Base-by-base conservation (phyloP, 2,113 vertebrate species). In the Pelobates fuscus region DNA sequence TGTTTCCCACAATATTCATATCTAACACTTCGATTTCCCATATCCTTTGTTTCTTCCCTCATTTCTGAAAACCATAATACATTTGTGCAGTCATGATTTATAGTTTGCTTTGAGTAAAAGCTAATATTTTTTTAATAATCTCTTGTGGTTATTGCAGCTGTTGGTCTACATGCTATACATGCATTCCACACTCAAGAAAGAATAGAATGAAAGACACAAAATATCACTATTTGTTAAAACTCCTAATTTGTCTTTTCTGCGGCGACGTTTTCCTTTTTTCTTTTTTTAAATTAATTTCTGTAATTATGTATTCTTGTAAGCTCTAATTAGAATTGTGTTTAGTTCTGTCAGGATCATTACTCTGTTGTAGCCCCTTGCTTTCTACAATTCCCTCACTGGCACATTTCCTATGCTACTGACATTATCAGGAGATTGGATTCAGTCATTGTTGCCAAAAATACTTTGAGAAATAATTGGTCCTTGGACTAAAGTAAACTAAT, bases 261-360 rank as follows among this genome's bases (percentile, higher is more conserved):
- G 21, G 11, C 2, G 12, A 17, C 7, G 44, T 14, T 49, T 62
- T 49, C 41, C 59, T 27, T 71, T 32, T 65, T 73, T 64, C 54
- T 52, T 65, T 2, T n/a, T 54, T 26, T 25, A 73, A 74, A 66
- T 66, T 74, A 65, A 32, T 73, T 77, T 58, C 49, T 12, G 54
- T 64, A 68, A 49, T 73, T 77, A 60, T 57, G 15, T 14, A 65
- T 66, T 74, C 71, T 74, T 74, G 71, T 74, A 66, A 66, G 41
- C 71, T 44, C 49, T 74, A 74, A 74, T 74, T 74, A 61, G 71
- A 74, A 66, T 44, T 65, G 52, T 66, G 62, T 65, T 73, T 55
- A 61, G 37, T 27, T 26, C 23, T 74, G 71, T 74, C 49, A 55
- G 71, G 49, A 43, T 74, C 61, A 58, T 74, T 65, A 57, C 30